phyloP scores from a whole-genome alignment of 2,113 vertebrate genomes.

The Eubucco bourcierii region DNA sequence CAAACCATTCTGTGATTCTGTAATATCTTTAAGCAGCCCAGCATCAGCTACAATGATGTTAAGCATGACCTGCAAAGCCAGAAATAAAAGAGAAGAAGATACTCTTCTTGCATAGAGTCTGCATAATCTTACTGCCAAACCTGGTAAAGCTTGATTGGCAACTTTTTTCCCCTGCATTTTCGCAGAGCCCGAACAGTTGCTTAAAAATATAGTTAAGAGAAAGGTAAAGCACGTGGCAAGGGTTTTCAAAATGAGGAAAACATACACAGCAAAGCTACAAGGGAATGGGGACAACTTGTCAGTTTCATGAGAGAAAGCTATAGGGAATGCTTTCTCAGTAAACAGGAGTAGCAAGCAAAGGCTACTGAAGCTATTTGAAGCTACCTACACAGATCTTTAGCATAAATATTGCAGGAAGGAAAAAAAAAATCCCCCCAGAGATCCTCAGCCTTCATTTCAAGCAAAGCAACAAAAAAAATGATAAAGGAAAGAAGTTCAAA shows the following conservation, averaged over 20 bases:
- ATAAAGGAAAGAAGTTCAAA: neutral
- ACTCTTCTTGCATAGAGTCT: neutral
- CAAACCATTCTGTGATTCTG: no score
- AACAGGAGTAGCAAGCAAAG: neutral
- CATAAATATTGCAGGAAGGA: neutral
- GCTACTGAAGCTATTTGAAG: neutral
- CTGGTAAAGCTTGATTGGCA: neutral
- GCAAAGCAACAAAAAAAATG: neutral
- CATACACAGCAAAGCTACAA: neutral
- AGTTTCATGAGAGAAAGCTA: neutral
- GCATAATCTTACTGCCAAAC: neutral
- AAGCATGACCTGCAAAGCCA: neutral
- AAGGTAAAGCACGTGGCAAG: neutral
- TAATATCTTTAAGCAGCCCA: neutral
- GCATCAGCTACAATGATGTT: neutral
- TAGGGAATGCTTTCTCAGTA: neutral
- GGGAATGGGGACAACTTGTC: neutral
- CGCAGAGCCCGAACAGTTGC: neutral
- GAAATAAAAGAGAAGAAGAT: neutral
- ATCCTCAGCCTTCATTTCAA: neutral
- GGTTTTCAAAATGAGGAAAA: neutral
- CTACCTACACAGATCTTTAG: neutral
- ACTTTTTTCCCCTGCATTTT: neutral
- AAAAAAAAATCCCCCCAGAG: neutral
- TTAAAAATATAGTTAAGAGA: neutral